phyloP scores from a whole-genome alignment of 2,797 vertebrate genomes.

The Schizopygopsis malacanthus region DNA sequence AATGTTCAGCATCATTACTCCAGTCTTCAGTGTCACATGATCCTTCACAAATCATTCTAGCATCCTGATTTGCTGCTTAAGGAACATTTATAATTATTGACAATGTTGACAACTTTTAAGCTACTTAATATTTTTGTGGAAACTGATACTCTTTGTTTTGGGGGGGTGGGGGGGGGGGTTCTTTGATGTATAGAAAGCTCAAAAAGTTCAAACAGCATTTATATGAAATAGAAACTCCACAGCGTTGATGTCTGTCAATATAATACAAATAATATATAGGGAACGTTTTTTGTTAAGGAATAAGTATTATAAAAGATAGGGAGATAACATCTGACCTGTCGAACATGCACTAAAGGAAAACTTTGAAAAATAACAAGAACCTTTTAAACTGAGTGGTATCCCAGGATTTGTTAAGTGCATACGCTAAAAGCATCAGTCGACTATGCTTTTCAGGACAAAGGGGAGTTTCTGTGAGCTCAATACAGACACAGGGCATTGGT shows the following conservation, averaged over 20 bases:
- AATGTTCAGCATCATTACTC: background rate
- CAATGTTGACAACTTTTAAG: background rate
- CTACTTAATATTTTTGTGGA: background rate
- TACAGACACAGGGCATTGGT: background rate
- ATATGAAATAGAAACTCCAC: background rate
- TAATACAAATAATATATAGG: background rate
- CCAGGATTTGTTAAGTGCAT: slow-evolving; percentile 4
- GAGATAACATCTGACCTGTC: background rate
- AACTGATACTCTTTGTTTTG: background rate
- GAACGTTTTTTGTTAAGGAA: background rate
- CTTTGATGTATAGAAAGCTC: background rate
- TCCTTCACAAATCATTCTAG: background rate
- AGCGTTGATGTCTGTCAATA: background rate
- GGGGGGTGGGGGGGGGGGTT: too few relatives aligned
- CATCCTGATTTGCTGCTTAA: background rate
- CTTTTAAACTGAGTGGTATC: slow-evolving; percentile 31
- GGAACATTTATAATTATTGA: background rate
- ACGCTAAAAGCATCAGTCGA: slow-evolving; percentile 19
- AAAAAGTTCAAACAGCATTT: background rate
- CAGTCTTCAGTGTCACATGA: background rate
- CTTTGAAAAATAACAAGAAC: slow-evolving; percentile 29
- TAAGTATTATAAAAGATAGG: background rate
- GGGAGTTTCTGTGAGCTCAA: background rate
- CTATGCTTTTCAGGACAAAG: slow-evolving; percentile 5
- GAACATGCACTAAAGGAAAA: background rate